Evolutionary conservation across 2,888 invertebrate genomes (phyloP).

Genomic region (Rhamphomyia laevipes): DNA sequence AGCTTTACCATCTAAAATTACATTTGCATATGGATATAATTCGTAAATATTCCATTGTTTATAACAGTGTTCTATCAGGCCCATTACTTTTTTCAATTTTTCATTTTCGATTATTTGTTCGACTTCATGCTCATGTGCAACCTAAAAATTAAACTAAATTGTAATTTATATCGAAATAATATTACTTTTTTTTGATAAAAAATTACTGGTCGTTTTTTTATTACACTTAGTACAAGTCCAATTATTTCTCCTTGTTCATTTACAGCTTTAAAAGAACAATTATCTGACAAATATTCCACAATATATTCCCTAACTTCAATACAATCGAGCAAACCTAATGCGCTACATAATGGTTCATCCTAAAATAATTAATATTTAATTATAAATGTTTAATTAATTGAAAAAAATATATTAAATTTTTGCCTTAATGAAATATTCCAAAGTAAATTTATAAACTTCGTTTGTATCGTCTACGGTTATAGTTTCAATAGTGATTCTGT

Average conservation of each 20-base stretch:
- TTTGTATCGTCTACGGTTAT: not conserved
- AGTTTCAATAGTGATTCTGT: not conserved
- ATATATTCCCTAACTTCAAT: conserved; percentile 44
- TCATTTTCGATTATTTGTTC: conserved; percentile 15
- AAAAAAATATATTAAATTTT: too few relatives aligned
- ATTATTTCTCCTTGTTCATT: conserved; percentile 40
- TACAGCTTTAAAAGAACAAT: conserved; percentile 44
- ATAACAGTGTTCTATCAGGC: conserved; percentile 33
- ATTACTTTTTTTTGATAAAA: not conserved
- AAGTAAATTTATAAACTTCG: not conserved
- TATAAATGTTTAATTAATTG: not conserved
- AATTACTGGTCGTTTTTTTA: conserved; percentile 31
- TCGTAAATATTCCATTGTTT: conserved; percentile 28
- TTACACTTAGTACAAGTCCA: conserved; percentile 43
- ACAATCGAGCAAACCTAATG: conserved; percentile 33
- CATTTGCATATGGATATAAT: conserved; percentile 25
- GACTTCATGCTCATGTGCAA: too few relatives aligned
- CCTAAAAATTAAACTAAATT: not conserved
- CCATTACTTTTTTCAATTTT: conserved; percentile 38
- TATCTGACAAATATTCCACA: conserved; percentile 39
- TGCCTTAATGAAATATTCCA: not conserved
- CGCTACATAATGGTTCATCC: conserved; percentile 37
- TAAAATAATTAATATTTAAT: conserved; percentile 17
- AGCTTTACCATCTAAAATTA: conserved; percentile 17
- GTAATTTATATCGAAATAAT: not conserved